Percentiles rank a stretch among this genome's conserved stretches.
These are phyloP conservation scores for Molanna angustata DNA, from an alignment of 2,888 invertebrate genomes.

Conservation along the genomic window DNA sequence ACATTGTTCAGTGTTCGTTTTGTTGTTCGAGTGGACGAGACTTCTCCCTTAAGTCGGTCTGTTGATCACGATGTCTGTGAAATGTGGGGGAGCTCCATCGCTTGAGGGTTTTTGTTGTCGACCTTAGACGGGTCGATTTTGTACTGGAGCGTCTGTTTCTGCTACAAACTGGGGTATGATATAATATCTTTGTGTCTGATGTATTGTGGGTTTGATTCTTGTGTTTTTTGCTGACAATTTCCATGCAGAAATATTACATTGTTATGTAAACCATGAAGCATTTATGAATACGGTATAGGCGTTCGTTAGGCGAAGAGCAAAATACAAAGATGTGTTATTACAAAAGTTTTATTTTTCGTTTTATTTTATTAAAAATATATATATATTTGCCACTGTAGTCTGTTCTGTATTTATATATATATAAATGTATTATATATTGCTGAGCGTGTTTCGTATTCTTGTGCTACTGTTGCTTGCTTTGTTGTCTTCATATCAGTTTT, in stretches of 20 bases:
- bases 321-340: conserved; percentile 3
- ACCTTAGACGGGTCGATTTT: too few species aligned
- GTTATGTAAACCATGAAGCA: conserved; percentile 20
- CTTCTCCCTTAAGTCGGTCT: background rate
- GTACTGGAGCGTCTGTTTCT: too few species aligned
- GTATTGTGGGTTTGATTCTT: background rate
- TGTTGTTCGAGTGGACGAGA: too few species aligned
- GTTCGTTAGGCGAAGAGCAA: conserved; percentile 17
- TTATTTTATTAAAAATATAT: background rate
- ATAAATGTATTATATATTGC: too few species aligned
- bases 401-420: background rate
- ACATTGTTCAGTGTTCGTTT: conserved; percentile 8
- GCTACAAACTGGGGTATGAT: too few species aligned
- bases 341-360: background rate
- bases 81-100: too few species aligned
- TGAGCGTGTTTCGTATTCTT: background rate
- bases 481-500: background rate
- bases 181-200: conserved; percentile 4
- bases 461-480: background rate
- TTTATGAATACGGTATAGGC: conserved; percentile 14
- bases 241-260: conserved; percentile 21
- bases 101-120: too few species aligned
- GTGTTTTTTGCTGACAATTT: conserved; percentile 12
- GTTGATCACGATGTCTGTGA: background rate
- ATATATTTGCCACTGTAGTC: background rate